Evolutionary conservation across 2,888 invertebrate species (phyloP).

Genomic region (Euphydryas editha): DNA sequence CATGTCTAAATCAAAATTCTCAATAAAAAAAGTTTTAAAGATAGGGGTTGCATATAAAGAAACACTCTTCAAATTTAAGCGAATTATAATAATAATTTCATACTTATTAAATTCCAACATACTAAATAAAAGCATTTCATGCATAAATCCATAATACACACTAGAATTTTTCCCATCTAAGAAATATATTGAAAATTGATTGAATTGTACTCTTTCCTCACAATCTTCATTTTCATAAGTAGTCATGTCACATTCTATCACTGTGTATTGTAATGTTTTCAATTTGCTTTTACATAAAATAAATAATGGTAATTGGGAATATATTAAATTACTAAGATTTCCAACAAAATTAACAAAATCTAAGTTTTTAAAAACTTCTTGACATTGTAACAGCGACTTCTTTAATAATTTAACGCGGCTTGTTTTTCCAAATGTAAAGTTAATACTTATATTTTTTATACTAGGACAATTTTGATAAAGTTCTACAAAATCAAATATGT

Average conservation of each 20-base stretch:
- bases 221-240: slow-evolving; percentile 39
- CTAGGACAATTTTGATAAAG: slow-evolving; percentile 60
- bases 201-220: slow-evolving; percentile 30
- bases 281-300: slow-evolving; percentile 56
- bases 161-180: slow-evolving; percentile 21
- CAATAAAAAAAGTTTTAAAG: slow-evolving; percentile 56
- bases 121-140: slow-evolving; percentile 45
- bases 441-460: slow-evolving; percentile 60
- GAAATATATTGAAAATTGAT: slow-evolving; percentile 35
- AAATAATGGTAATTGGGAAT: slow-evolving; percentile 50
- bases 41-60: slow-evolving; percentile 51
- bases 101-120: slow-evolving; percentile 47
- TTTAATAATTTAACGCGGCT: slow-evolving; percentile 39
- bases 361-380: slow-evolving; percentile 60
- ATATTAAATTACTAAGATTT: slow-evolving; percentile 53
- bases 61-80: slow-evolving; percentile 41
- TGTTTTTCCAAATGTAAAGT: slow-evolving; percentile 56
- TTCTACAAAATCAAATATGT: slow-evolving; percentile 59
- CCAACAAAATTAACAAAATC: slow-evolving; percentile 66
- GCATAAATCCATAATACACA: slow-evolving; percentile 44
- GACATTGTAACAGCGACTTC: slow-evolving; percentile 51
- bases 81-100: slow-evolving; percentile 57
- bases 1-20: slow-evolving; percentile 51
- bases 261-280: slow-evolving; percentile 55
- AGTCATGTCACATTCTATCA: slow-evolving; percentile 47